Evolutionary conservation across 2,797 vertebrate genomes (phyloP), one percentile per base, ranked within the genome.

Genomic region (Tamandua tetradactyla): DNA sequence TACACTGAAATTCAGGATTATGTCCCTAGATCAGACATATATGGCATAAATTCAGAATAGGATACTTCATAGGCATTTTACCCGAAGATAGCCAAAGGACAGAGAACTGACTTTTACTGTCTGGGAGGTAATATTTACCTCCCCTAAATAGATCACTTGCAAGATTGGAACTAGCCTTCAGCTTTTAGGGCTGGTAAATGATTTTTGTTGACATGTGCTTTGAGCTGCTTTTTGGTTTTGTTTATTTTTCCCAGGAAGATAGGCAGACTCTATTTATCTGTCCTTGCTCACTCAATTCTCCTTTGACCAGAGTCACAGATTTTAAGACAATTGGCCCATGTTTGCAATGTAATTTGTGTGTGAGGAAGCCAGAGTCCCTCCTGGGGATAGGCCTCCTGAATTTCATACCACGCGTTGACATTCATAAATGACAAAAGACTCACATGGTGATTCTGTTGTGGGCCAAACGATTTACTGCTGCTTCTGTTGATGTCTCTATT

Each of bases 381-480:
- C 2, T 69, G 94, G 62, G 82, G 91, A 32, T 74, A 17, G 15
- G n/a, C 42, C 25, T 93, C 25, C 75, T 87, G 64, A 90, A 88
- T 94, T 91, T 93, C 61, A 44, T 44, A 76, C 42, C 62, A 72
- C 80, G 25, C n/a, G 35, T 35, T 89, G 83, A 86, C 42, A 20
- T 83, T 88, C 79, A 88, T 86, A 92, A 82, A 87, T 87, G 59
- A 68, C 71, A 35, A 23, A 86, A 79, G 82, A 85, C 87, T 85
- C 68, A 35, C 72, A n/a, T 15, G 13, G 49, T 76, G 42, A 47
- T 44, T 91, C 47, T 25, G n/a, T 32, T 86, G 64, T 68, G 76
- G n/a, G 62, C 47, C 32, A 23, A 74, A 68, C 1, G 9, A 40
- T 52, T 92, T 83, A 32, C 83, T 71, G 59, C 69, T 92, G 91